Conservation (phyloP, 2,797 vertebrate genomes). For the Danio kyathit region DNA sequence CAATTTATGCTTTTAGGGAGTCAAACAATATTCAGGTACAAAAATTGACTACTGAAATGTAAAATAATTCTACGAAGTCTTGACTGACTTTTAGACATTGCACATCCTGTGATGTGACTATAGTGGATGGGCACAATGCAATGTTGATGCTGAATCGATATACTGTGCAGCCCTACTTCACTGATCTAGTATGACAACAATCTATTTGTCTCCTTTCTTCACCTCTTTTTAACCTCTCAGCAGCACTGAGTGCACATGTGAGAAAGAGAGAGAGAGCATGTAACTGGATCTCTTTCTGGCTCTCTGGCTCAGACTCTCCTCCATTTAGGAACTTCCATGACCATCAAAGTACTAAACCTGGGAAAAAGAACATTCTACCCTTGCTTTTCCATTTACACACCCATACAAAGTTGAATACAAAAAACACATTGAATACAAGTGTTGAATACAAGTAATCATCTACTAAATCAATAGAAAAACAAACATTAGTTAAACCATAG, state of each 20-base stretch:
- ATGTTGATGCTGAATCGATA: too few species aligned
- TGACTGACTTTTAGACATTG: too few species aligned
- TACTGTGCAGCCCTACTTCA: too few species aligned
- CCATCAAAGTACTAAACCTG: slow-evolving; percentile 25
- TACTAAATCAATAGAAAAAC: background rate
- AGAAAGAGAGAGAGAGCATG: slow-evolving; percentile 10
- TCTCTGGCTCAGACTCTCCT: slow-evolving; percentile 18
- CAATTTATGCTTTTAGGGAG: too few species aligned
- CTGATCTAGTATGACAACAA: slow-evolving; percentile 14
- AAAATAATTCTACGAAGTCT: too few species aligned
- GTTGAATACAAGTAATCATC: too few species aligned
- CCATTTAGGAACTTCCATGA: slow-evolving; percentile 56
- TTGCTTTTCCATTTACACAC: slow-evolving; percentile 36
- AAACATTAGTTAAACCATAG: background rate
- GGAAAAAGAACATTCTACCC: slow-evolving; percentile 32
- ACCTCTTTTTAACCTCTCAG: slow-evolving; percentile 29
- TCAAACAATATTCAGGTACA: too few species aligned
- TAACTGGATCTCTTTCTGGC: slow-evolving; percentile 21
- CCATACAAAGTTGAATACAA: background rate
- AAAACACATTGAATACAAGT: too few species aligned
- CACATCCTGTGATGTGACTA: too few species aligned
- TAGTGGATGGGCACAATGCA: too few species aligned
- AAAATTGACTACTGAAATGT: too few species aligned
- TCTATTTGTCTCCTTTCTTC: slow-evolving; percentile 23
- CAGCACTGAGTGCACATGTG: slow-evolving; percentile 25